Percentiles rank a stretch among this genome's conserved stretches.
Conservation (phyloP, 2,113 vertebrate species). For the Orycteropus afer region DNA sequence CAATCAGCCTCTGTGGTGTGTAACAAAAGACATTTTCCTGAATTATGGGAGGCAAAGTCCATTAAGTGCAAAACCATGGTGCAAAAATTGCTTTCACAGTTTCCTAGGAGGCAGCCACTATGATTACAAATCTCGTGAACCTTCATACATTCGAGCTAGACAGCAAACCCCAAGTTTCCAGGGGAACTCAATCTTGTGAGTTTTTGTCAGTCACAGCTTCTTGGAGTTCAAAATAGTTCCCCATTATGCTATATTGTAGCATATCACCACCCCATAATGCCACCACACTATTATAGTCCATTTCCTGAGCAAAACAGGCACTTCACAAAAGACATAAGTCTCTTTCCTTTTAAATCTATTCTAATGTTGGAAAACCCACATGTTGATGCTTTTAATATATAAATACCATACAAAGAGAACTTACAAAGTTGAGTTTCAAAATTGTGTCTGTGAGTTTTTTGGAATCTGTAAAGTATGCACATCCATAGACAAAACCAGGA, state of each 20-base stretch:
- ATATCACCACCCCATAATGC: background rate
- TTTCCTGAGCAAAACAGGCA: background rate
- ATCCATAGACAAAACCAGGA: fast-evolving
- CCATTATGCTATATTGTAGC: background rate
- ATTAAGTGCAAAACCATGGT: background rate
- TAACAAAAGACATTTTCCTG: slow-evolving; percentile 44
- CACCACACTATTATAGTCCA: fast-evolving
- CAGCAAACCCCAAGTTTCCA: slow-evolving; percentile 18
- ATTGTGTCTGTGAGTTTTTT: background rate
- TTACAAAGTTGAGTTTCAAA: background rate
- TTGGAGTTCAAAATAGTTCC: background rate
- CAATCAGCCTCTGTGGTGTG: background rate
- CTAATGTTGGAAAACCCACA: fast-evolving
- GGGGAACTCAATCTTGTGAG: slow-evolving; percentile 32
- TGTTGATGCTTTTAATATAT: fast-evolving
- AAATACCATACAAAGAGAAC: background rate
- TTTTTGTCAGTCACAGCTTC: slow-evolving; percentile 40
- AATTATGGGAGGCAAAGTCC: background rate
- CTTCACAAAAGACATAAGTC: background rate
- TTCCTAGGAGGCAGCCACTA: slow-evolving; percentile 36
- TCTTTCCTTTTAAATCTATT: background rate
- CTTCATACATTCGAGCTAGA: background rate
- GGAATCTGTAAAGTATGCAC: fast-evolving
- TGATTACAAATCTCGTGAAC: background rate
- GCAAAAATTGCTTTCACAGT: slow-evolving; percentile 35